Conservation (phyloP, 2,113 vertebrate species). For the Dipodomys ordii region DNA sequence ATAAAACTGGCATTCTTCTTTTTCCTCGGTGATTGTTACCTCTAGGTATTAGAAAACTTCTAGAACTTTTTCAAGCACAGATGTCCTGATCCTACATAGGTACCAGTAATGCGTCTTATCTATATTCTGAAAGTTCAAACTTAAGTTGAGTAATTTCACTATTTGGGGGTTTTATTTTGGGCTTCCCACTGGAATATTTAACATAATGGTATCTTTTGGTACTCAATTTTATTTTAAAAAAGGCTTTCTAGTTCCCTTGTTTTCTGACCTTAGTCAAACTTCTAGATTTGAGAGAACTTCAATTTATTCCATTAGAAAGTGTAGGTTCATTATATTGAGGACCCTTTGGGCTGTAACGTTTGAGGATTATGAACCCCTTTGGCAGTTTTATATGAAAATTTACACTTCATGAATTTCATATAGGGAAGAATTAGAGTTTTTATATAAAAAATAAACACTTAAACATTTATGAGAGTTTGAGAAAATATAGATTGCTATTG, state of each 20-base stretch:
- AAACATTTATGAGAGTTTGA: constrained; percentile 5
- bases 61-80: not conserved
- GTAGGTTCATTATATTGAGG: not conserved
- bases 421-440: constrained; percentile 11
- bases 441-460: constrained; percentile 1
- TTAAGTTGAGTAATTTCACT: not conserved
- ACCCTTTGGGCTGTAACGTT: constrained; percentile 23
- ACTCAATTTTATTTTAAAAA: not conserved
- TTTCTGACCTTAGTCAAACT: not conserved
- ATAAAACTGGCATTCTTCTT: not conserved
- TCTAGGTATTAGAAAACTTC: not conserved
- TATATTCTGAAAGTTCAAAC: constrained; percentile 4
- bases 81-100: not conserved
- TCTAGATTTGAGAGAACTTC: constrained; percentile 34
- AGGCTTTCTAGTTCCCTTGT: not conserved
- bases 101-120: not conserved
- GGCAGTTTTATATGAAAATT: constrained; percentile 19
- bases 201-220: not conserved
- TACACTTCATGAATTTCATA: not conserved
- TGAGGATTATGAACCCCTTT: not conserved
- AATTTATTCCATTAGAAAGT: not conserved
- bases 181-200: not conserved
- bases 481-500: not conserved
- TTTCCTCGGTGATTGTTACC: not conserved
- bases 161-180: not conserved